Conservation (phyloP, 1,140 invertebrate genomes). For the Chelonus insularis region DNA sequence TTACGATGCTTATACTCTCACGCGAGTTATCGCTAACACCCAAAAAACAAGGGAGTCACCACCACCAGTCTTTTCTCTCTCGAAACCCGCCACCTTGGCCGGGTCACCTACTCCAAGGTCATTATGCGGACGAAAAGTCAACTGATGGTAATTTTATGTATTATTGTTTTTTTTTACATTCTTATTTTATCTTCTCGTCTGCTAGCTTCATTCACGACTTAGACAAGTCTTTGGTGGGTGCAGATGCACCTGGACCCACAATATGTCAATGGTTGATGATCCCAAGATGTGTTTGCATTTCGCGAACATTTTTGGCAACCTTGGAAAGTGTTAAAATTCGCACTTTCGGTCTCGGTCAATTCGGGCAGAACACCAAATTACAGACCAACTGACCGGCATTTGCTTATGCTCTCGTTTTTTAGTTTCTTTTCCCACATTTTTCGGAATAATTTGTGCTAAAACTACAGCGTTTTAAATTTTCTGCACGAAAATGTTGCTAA, state of each 20-base stretch:
- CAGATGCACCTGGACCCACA: not conserved
- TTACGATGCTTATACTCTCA: slow-evolving; percentile 49
- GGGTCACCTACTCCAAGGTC: slow-evolving; percentile 12
- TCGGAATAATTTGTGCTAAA: too few species aligned
- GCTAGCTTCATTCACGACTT: not conserved
- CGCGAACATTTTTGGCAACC: slow-evolving; percentile 35
- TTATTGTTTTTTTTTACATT: not conserved
- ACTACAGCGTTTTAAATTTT: too few species aligned
- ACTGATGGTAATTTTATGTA: not conserved
- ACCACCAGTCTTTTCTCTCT: not conserved
- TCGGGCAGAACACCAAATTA: not conserved
- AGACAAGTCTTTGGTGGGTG: not conserved
- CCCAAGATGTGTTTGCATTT: slow-evolving; percentile 7
- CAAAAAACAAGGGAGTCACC: slow-evolving; percentile 34
- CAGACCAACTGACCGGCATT: slow-evolving; percentile 6
- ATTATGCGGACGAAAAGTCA: too few species aligned
- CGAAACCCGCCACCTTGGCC: not conserved
- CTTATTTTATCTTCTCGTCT: not conserved
- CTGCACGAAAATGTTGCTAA: too few species aligned
- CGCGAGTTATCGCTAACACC: slow-evolving; percentile 22
- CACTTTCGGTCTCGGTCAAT: slow-evolving; percentile 39
- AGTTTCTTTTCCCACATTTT: too few species aligned
- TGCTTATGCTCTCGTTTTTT: not conserved
- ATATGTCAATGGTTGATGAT: slow-evolving; percentile 2
- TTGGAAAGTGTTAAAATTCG: slow-evolving; percentile 51